Conservation (phyloP, 2,888 invertebrate genomes). For the Watsonalla binaria region DNA sequence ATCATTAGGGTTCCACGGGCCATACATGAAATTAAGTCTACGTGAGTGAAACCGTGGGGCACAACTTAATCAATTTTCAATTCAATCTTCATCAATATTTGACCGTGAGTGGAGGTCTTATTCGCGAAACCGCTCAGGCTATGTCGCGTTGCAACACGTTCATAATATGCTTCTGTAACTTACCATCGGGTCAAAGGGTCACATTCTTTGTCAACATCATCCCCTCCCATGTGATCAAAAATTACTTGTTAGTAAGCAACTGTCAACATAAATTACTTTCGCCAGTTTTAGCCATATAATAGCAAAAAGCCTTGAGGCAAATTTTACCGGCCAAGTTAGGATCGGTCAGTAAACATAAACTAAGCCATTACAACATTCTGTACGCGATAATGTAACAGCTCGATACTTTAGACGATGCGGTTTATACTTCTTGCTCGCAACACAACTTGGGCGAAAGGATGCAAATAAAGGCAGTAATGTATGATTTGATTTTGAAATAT, state of each 20-base stretch:
- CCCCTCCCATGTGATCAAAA: too few relatives aligned
- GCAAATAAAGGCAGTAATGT: constrained; percentile 43
- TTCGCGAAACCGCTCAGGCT: too few relatives aligned
- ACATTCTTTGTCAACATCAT: too few relatives aligned
- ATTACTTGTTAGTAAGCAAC: too few relatives aligned
- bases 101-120: constrained; percentile 1
- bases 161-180: too few relatives aligned
- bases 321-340: constrained; percentile 34
- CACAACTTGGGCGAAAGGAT: constrained; percentile 6
- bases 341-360: constrained; percentile 54
- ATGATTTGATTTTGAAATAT: constrained; percentile 28
- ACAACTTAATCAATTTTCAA: too few relatives aligned
- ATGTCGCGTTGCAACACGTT: too few relatives aligned
- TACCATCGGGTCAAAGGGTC: too few relatives aligned
- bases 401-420: constrained; percentile 16
- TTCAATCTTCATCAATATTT: neutral
- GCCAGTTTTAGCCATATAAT: constrained; percentile 33
- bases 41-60: too few relatives aligned
- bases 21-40: too few relatives aligned
- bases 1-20: too few relatives aligned
- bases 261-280: constrained; percentile 21
- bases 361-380: constrained; percentile 28
- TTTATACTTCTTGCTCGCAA: constrained; percentile 42
- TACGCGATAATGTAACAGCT: constrained; percentile 11
- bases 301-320: constrained; percentile 29